A percentile compares a stretch with the other conserved stretches of the same genome.
phyloP scores from a whole-genome alignment of 2,888 invertebrate species.

The Cheilosia vernalis region DNA sequence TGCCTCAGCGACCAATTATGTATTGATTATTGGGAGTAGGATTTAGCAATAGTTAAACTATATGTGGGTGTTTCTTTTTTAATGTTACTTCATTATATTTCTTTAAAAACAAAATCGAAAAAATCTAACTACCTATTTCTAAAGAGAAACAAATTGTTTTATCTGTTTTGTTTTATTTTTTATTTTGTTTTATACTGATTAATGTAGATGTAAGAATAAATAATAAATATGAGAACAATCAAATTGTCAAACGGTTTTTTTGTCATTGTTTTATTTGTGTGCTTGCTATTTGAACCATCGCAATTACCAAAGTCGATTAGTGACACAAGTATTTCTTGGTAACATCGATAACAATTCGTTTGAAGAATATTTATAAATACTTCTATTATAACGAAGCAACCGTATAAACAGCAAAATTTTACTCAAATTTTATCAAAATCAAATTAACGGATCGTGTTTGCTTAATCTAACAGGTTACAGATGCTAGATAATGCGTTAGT shows the following conservation, averaged over 20 bases:
- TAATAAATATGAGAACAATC: slow-evolving; percentile 25
- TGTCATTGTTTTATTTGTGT: too few species aligned
- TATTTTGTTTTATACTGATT: slow-evolving; percentile 65
- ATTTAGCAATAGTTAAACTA: slow-evolving; percentile 16
- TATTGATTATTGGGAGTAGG: slow-evolving; percentile 76
- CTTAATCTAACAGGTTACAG: too few species aligned
- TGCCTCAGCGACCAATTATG: slow-evolving; percentile 87
- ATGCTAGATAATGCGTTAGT: too few species aligned
- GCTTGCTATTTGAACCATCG: too few species aligned
- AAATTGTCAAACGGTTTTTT: not conserved
- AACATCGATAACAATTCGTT: too few species aligned
- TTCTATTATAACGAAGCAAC: too few species aligned
- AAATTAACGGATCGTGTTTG: too few species aligned
- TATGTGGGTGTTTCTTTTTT: slow-evolving; percentile 25
- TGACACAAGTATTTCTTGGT: too few species aligned
- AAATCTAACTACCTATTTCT: not conserved
- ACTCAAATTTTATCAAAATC: too few species aligned
- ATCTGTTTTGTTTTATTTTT: slow-evolving; percentile 31
- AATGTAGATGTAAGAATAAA: slow-evolving; percentile 47
- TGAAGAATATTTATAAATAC: too few species aligned
- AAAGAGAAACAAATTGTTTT: slow-evolving; percentile 10
- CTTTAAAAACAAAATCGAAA: slow-evolving; percentile 14
- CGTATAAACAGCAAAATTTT: too few species aligned
- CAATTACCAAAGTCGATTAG: too few species aligned
- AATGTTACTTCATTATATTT: slow-evolving; percentile 46